Percentiles rank a stretch among this genome's conserved stretches.
Evolutionary conservation across 2,113 vertebrate species (phyloP).

Genomic region (Bucco capensis): DNA sequence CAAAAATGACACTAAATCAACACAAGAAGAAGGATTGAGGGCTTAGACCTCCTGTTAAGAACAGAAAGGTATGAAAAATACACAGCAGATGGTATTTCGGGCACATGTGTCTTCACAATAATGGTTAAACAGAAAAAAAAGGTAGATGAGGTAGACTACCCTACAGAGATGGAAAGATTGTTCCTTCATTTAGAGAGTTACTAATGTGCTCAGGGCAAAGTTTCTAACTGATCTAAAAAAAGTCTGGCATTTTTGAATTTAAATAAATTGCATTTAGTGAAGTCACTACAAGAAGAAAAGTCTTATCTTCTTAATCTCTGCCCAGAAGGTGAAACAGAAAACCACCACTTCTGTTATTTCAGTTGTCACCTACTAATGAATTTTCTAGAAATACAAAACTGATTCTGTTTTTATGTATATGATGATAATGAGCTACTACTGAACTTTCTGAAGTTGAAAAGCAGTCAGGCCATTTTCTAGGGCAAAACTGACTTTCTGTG

Average conservation of each 20-base stretch:
- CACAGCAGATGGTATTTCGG: neutral
- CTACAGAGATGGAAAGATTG: neutral
- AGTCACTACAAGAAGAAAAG: neutral
- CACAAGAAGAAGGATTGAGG: neutral
- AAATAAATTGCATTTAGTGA: neutral
- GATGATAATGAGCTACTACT: neutral
- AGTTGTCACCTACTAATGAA: neutral
- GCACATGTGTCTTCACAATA: neutral
- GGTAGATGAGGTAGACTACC: neutral
- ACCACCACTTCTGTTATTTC: neutral
- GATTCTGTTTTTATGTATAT: neutral
- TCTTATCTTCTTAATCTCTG: neutral
- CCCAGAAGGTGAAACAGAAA: neutral
- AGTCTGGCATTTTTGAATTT: neutral
- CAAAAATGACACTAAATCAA: conserved; percentile 12
- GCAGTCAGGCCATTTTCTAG: neutral
- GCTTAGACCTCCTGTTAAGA: neutral
- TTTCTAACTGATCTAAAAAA: neutral
- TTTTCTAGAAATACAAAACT: neutral
- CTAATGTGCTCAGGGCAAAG: neutral
- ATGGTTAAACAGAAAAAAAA: neutral
- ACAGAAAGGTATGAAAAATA: conserved; percentile 7
- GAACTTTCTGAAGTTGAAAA: neutral
- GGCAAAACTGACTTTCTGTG: neutral
- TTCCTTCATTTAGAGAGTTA: neutral